Evolutionary conservation across 2,113 vertebrate species (phyloP), one percentile per base, ranked within the genome.

Genomic region (Pogonocichla stellata): DNA sequence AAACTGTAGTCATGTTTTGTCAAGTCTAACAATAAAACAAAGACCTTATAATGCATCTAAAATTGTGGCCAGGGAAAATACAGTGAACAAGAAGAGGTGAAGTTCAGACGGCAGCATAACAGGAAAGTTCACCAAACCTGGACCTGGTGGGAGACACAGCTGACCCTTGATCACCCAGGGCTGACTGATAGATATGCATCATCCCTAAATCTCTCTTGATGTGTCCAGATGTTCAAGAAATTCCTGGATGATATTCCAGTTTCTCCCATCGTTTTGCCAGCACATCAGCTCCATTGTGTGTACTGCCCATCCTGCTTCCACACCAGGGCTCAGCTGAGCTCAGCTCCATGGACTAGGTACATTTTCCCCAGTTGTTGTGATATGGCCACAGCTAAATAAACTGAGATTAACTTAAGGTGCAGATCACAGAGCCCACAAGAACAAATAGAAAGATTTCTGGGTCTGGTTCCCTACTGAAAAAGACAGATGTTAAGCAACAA

Each of bases 271-370:
- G 34, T 50, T 69, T 62, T 51, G 29, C 51, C 33, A 78, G 34
- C 10, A 48, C 8, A 28, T n/a, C 45, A 77, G 42, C 42, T 80
- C 34, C 31, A 24, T 0, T 0, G 0, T 5, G 18, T 4, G 10
- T 14, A 25, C 23, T 57, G 50, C 25, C 67, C 47, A 43, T 29
- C 24, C 22, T 80, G 62, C 8, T 8, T 56, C 22, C 8, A 70
- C 4, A 47, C 5, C 11, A 42, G 38, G 20, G 47, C 29, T 43
- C 51, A 62, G n/a, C 7, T 62, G 51, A 42, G 29, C 58, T 71
- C 66, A 9, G 24, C 36, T 65, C 45, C 26, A 5, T 7, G 14
- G 58, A 20, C 28, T 33, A 28, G 22, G 22, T 47, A n/a, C 8
- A 10, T 54, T 80, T 69, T 40, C 60, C 28, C 23, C 48, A 14